These are phyloP conservation scores for Amorpha juglandis DNA, from an alignment of 2,888 invertebrate genomes.

Conservation along the genomic window DNA sequence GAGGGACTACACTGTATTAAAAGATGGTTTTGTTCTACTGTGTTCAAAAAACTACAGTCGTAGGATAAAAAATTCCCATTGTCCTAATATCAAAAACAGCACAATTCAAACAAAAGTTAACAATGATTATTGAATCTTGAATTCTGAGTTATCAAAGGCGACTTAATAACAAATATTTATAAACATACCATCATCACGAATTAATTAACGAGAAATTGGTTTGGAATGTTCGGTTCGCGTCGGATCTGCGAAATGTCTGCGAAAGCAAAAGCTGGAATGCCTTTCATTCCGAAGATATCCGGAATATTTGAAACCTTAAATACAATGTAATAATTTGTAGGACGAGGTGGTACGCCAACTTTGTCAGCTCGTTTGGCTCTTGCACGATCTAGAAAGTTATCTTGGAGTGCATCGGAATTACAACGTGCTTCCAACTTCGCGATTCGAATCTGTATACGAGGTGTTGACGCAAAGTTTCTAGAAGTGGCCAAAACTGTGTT, in stretches of 20 bases:
- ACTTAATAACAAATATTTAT: slow-evolving; percentile 24
- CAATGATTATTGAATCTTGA: neutral
- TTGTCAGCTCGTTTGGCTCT: slow-evolving; percentile 74
- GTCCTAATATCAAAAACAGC: neutral
- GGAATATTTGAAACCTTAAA: slow-evolving; percentile 52
- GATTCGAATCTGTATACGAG: slow-evolving; percentile 65
- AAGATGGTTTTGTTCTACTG: too few species aligned
- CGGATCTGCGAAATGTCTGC: slow-evolving; percentile 42
- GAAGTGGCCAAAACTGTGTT: slow-evolving; percentile 43
- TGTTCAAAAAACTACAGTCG: too few species aligned
- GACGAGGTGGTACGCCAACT: slow-evolving; percentile 58
- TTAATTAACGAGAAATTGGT: slow-evolving; percentile 40
- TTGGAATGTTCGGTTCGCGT: slow-evolving; percentile 41
- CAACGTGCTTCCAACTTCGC: slow-evolving; percentile 71
- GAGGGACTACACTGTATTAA: too few species aligned
- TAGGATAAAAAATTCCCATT: neutral
- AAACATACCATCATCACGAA: slow-evolving; percentile 37
- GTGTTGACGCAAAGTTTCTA: slow-evolving; percentile 47
- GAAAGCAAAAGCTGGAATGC: slow-evolving; percentile 47
- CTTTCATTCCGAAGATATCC: slow-evolving; percentile 52
- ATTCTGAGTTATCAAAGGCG: neutral
- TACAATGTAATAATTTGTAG: slow-evolving; percentile 55
- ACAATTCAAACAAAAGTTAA: neutral
- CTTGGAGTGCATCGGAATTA: slow-evolving; percentile 77
- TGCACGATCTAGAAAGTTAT: slow-evolving; percentile 73